Percentiles rank a stretch among this genome's conserved stretches.
phyloP scores from a whole-genome alignment of 2,797 vertebrate genomes.

The Alauda arvensis region DNA sequence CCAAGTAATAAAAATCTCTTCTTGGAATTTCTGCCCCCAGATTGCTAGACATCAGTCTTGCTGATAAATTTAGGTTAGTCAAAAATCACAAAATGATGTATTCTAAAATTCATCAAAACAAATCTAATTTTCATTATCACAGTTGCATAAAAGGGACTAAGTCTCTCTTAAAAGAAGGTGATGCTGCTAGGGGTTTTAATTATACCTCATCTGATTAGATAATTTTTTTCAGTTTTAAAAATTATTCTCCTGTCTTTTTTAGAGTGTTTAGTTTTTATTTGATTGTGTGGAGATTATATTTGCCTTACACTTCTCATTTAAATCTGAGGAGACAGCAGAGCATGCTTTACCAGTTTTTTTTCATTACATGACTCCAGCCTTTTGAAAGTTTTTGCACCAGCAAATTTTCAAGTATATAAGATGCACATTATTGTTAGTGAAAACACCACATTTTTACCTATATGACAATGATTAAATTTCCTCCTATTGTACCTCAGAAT shows the following conservation, averaged over 20 bases:
- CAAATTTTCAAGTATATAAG: neutral
- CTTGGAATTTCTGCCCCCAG: neutral
- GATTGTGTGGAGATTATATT: neutral
- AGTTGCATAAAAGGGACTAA: neutral
- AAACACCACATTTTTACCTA: neutral
- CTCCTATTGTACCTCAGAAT: neutral
- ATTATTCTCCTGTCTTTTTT: neutral
- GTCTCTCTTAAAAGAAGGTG: neutral
- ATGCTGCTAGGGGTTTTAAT: neutral
- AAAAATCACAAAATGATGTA: neutral
- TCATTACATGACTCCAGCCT: neutral
- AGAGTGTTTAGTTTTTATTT: neutral
- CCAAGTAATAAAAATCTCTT: neutral
- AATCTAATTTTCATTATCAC: neutral
- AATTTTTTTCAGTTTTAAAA: neutral
- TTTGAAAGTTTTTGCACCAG: neutral
- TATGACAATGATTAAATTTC: neutral
- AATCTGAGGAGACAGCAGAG: neutral
- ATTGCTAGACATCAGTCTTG: neutral
- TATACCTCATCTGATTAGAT: neutral
- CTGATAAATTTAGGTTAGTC: neutral
- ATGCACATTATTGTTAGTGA: neutral
- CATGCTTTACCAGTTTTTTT: neutral
- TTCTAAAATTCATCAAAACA: neutral
- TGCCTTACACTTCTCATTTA: neutral